Evolutionary conservation across 2,797 vertebrate genomes (phyloP).

Genomic region (Ceryle rudis): DNA sequence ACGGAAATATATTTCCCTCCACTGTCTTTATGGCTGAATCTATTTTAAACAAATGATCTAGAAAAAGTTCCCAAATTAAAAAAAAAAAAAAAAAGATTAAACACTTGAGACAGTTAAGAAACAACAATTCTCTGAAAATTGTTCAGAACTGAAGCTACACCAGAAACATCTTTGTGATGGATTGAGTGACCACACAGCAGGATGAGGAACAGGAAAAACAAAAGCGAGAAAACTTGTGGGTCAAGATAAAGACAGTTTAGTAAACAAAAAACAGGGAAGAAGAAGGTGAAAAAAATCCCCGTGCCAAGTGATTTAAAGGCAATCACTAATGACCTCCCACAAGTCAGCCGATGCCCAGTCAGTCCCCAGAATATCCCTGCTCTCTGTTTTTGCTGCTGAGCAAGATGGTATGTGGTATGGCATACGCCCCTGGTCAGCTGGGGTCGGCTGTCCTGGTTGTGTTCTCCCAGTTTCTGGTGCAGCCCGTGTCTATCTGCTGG

Average conservation of each 20-base stretch:
- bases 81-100: not conserved
- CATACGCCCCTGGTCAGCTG: not conserved
- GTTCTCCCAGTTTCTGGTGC: not conserved
- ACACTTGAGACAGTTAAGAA: not conserved
- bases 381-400: not conserved
- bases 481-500: fast-evolving
- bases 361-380: not conserved
- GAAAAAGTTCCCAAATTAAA: not conserved
- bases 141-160: not conserved
- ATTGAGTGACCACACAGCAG: not conserved
- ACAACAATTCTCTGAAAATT: not conserved
- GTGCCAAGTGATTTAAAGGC: not conserved
- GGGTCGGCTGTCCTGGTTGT: not conserved
- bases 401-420: too few species aligned
- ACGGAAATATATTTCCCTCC: not conserved
- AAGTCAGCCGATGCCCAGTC: not conserved
- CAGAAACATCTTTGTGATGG: not conserved
- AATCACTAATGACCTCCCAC: not conserved
- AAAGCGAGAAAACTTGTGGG: not conserved
- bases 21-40: not conserved
- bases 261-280: not conserved
- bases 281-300: not conserved
- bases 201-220: not conserved
- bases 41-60: not conserved
- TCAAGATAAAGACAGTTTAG: not conserved